A percentile compares a stretch with the other conserved stretches of the same genome.
phyloP scores from a whole-genome alignment of 2,888 invertebrate genomes.

The Enoplolaimus lenunculus region DNA sequence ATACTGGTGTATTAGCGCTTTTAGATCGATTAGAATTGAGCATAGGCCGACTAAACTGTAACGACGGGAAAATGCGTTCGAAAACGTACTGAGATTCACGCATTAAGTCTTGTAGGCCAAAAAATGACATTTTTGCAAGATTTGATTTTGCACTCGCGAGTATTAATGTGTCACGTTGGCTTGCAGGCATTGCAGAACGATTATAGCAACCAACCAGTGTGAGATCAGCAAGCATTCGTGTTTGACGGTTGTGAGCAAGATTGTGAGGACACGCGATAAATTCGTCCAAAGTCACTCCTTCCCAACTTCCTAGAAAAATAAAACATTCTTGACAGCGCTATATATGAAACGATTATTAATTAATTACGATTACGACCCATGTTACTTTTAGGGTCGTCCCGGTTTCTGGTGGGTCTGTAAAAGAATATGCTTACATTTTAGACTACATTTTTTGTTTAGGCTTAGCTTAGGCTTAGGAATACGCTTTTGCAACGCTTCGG shows the following conservation, averaged over 20 bases:
- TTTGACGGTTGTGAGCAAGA: conserved; percentile 86
- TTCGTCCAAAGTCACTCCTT: conserved; percentile 71
- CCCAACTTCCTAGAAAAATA: conserved; percentile 41
- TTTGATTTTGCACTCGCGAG: conserved; percentile 88
- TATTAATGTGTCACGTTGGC: conserved; percentile 63
- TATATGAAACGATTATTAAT: too few species aligned
- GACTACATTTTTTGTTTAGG: too few species aligned
- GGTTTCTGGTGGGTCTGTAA: too few species aligned
- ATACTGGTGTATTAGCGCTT: conserved; percentile 61
- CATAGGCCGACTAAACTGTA: conserved; percentile 42
- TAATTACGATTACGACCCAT: too few species aligned
- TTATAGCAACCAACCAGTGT: conserved; percentile 90
- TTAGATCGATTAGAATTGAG: conserved; percentile 71
- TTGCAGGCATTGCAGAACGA: conserved; percentile 52
- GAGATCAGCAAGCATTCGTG: conserved; percentile 90
- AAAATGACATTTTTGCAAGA: conserved; percentile 77
- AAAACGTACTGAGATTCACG: conserved; percentile 54
- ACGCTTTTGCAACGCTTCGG: too few species aligned
- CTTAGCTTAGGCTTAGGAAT: too few species aligned
- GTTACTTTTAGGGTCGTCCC: too few species aligned
- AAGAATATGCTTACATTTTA: too few species aligned
- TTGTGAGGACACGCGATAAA: conserved; percentile 82
- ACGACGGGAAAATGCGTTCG: conserved; percentile 70
- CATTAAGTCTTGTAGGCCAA: conserved; percentile 88
- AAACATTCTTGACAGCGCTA: too few species aligned